Evolutionary conservation across 2,113 vertebrate genomes (phyloP).

Genomic region (Antigone vipio): DNA sequence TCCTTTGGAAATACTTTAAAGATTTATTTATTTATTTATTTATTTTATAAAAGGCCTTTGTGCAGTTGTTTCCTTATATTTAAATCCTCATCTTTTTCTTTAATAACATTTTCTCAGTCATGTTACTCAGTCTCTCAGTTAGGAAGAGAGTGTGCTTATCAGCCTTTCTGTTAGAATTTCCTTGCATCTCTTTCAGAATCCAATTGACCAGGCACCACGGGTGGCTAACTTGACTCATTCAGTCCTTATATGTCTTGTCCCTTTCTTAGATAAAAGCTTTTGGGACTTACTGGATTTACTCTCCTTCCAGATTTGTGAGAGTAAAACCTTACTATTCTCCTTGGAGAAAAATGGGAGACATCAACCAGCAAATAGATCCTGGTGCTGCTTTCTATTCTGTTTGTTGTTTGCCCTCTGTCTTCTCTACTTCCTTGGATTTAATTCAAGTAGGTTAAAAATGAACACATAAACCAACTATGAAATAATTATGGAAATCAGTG

Average conservation of each 20-base stretch:
- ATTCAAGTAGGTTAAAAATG: not conserved
- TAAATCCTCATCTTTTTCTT: not conserved
- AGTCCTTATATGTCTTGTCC: not conserved
- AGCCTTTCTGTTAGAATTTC: not conserved
- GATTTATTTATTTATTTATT: not conserved
- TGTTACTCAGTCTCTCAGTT: not conserved
- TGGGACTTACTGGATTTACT: not conserved
- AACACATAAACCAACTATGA: not conserved
- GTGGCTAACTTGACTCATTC: not conserved
- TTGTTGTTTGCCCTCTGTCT: not conserved
- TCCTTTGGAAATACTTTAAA: not conserved
- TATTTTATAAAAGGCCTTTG: not conserved
- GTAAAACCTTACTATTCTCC: not conserved
- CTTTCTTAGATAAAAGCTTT: not conserved
- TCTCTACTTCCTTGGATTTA: not conserved
- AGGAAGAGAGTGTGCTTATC: not conserved
- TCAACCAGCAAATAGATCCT: not conserved
- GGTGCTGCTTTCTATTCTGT: not conserved
- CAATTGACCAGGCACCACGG: not conserved
- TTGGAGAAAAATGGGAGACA: not conserved
- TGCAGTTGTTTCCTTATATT: not conserved
- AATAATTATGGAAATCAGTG: not conserved
- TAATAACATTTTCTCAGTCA: not conserved
- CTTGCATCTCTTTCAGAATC: not conserved
- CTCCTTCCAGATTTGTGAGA: not conserved